phyloP scores from a whole-genome alignment of 2,888 invertebrate species.

The Omphaloscelis lunosa region DNA sequence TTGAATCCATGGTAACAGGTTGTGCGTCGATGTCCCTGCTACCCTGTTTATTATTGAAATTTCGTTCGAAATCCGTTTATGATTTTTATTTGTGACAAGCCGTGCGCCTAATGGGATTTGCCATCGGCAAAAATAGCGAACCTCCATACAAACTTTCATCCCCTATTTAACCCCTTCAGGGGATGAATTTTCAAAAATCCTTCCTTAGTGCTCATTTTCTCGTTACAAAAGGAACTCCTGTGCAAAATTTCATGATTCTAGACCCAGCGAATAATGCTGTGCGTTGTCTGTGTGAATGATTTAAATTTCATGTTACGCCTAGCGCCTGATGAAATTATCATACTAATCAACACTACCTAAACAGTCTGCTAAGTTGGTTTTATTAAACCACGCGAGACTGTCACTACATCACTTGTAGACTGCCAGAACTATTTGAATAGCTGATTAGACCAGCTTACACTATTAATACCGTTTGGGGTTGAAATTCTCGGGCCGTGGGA shows the following conservation, averaged over 20 bases:
- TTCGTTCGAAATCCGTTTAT: not conserved
- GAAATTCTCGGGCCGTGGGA: too few species aligned
- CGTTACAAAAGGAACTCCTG: too few species aligned
- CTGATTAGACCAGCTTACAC: not conserved
- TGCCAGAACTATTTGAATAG: not conserved
- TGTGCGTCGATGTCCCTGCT: too few species aligned
- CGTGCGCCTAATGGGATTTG: not conserved
- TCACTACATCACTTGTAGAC: not conserved
- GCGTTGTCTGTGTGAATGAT: too few species aligned
- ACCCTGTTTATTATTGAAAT: not conserved
- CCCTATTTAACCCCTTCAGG: not conserved
- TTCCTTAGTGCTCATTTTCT: too few species aligned
- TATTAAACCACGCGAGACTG: too few species aligned
- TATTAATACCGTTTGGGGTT: too few species aligned
- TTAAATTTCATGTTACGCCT: too few species aligned
- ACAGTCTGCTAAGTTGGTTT: conserved; percentile 17
- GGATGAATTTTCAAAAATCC: not conserved
- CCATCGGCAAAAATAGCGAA: not conserved
- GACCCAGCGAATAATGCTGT: not conserved
- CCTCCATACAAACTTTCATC: not conserved
- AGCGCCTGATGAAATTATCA: conserved; percentile 10
- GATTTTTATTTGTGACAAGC: not conserved
- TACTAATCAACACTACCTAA: conserved; percentile 1
- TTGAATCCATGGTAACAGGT: too few species aligned
- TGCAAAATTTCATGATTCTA: too few species aligned